Percentiles rank a stretch among this genome's conserved stretches.
These are phyloP conservation scores for Thalpophila matura DNA, from an alignment of 2,888 invertebrate genomes.

Conservation along the genomic window DNA sequence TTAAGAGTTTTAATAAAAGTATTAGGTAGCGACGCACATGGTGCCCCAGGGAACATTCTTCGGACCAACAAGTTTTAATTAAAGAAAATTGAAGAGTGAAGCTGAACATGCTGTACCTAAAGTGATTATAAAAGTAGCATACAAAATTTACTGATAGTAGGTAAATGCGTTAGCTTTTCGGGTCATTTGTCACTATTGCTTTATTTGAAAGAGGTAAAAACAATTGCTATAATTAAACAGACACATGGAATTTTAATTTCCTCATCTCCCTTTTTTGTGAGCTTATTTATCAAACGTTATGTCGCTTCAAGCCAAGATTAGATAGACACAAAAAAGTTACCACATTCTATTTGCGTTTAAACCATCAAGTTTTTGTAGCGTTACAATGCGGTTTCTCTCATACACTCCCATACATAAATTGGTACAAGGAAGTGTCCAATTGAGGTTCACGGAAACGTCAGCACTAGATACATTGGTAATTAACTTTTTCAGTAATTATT, in stretches of 20 bases:
- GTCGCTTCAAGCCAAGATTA: neutral
- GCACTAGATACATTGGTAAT: neutral
- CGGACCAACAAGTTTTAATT: neutral
- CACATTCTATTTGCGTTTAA: neutral
- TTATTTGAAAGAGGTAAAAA: too few relatives aligned
- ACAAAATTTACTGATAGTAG: too few relatives aligned
- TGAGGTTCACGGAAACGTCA: constrained; percentile 3
- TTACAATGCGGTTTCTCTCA: constrained; percentile 3
- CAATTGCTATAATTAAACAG: too few relatives aligned
- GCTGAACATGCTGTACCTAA: too few relatives aligned
- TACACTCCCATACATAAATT: neutral
- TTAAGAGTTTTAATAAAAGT: accelerated
- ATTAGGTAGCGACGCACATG: accelerated
- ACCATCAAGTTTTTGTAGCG: neutral
- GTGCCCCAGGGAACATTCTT: constrained; percentile 12
- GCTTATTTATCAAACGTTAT: neutral
- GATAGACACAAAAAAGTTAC: neutral
- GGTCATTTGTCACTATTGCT: too few relatives aligned
- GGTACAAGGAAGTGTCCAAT: neutral
- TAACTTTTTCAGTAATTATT: too few relatives aligned
- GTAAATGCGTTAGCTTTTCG: too few relatives aligned
- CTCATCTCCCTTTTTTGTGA: neutral
- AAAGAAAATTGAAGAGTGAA: neutral
- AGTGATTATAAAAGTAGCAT: too few relatives aligned
- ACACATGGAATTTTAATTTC: too few relatives aligned